Percentiles rank a stretch among this genome's conserved stretches.
Conservation (phyloP, 2,113 vertebrate species). For the Lynx canadensis region DNA sequence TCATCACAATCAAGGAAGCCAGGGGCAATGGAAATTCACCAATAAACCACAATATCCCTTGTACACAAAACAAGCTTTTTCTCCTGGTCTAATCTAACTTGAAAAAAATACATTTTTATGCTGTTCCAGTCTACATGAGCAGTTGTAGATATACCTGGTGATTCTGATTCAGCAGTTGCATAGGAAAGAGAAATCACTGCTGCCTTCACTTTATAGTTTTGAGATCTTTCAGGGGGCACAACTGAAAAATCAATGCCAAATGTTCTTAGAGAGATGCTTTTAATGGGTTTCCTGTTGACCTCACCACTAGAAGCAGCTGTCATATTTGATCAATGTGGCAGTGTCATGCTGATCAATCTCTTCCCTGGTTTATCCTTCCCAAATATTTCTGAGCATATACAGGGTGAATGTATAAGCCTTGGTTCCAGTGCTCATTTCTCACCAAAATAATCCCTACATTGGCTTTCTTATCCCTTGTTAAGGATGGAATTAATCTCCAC, state of each 20-base stretch:
- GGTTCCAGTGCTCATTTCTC: neutral
- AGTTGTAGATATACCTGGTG: neutral
- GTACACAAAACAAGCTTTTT: neutral
- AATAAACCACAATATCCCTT: neutral
- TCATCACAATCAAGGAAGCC: neutral
- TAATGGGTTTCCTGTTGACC: slow-evolving; percentile 45
- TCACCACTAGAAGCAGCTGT: neutral
- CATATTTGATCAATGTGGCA: neutral
- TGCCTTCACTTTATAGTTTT: neutral
- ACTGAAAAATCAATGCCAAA: slow-evolving; percentile 4
- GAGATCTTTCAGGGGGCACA: neutral
- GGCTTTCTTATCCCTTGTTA: neutral
- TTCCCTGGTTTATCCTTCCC: neutral
- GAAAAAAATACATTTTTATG: neutral
- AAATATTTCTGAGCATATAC: neutral
- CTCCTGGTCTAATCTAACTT: neutral
- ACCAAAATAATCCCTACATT: neutral
- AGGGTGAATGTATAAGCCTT: neutral
- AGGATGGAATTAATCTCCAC: neutral
- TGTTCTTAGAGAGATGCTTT: neutral
- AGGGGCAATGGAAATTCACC: neutral
- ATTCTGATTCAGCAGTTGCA: neutral
- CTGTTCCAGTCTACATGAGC: neutral
- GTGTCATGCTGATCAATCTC: neutral
- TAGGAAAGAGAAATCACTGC: neutral